Evolutionary conservation across 1,140 invertebrate species (phyloP).

Genomic region (Pectinophora gossypiella): DNA sequence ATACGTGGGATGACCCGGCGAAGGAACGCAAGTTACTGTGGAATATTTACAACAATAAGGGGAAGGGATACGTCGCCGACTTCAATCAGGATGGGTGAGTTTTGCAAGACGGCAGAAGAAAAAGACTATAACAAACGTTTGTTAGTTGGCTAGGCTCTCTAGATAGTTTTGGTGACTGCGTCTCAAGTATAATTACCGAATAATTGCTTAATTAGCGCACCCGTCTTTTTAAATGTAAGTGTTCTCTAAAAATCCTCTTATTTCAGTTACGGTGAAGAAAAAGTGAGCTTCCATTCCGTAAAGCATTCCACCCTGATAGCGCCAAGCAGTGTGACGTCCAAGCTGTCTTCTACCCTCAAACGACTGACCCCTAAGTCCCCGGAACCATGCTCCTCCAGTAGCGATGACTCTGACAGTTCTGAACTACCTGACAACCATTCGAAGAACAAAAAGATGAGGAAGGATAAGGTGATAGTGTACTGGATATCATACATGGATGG

Average conservation of each 20-base stretch:
- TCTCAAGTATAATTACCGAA: no score
- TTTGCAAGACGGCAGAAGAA: no score
- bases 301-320: conserved; percentile 67
- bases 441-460: conserved; percentile 65
- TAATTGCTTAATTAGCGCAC: no score
- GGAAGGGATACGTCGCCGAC: conserved; percentile 81
- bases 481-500: conserved; percentile 89
- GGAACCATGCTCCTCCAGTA: conserved; percentile 68
- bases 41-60: conserved; percentile 90
- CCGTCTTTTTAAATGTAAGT: no score
- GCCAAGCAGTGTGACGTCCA: conserved; percentile 67
- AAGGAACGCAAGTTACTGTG: conserved; percentile 83
- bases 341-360: conserved; percentile 69
- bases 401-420: conserved; percentile 74
- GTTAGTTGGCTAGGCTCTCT: no score
- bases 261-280: conserved; percentile 81
- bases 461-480: conserved; percentile 82
- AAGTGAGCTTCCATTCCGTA: conserved; percentile 81
- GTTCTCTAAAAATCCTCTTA: not conserved
- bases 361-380: conserved; percentile 65
- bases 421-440: conserved; percentile 56
- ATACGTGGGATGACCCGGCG: conserved; percentile 91
- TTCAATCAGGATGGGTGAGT: conserved; percentile 81
- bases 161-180: no score
- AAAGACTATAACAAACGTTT: no score